Evolutionary conservation across 2,113 vertebrate species (phyloP).

Genomic region (Cyanoderma ruficeps): DNA sequence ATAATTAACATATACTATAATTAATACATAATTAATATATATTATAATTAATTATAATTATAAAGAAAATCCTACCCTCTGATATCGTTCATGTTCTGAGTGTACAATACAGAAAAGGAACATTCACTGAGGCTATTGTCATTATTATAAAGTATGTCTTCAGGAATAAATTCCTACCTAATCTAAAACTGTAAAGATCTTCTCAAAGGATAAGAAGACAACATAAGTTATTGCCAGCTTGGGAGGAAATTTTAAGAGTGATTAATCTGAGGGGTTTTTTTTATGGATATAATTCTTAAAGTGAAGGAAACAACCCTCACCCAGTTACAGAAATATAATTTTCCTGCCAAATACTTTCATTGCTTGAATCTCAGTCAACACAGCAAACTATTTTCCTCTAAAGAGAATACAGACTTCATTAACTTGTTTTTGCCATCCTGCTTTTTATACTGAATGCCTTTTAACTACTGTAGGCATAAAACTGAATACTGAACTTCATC

Average conservation of each 20-base stretch:
- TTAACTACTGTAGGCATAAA: neutral
- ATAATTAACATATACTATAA: neutral
- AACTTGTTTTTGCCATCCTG: neutral
- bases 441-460: neutral
- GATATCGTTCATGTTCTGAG: neutral
- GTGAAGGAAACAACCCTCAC: fast-evolving
- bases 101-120: neutral
- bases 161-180: neutral
- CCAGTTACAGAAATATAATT: neutral
- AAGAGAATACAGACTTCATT: neutral
- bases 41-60: neutral
- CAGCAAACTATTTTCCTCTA: neutral
- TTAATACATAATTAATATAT: neutral
- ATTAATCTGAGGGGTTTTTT: neutral
- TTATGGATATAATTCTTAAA: neutral
- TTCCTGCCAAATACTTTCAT: neutral
- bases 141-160: neutral
- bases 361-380: neutral
- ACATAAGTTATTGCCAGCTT: neutral
- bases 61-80: neutral
- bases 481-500: neutral
- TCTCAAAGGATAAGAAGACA: neutral
- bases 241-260: neutral
- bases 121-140: neutral
- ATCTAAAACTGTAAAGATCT: neutral